Base-by-base conservation (phyloP, 2,797 vertebrate species). In the Clarias pachynema region DNA sequence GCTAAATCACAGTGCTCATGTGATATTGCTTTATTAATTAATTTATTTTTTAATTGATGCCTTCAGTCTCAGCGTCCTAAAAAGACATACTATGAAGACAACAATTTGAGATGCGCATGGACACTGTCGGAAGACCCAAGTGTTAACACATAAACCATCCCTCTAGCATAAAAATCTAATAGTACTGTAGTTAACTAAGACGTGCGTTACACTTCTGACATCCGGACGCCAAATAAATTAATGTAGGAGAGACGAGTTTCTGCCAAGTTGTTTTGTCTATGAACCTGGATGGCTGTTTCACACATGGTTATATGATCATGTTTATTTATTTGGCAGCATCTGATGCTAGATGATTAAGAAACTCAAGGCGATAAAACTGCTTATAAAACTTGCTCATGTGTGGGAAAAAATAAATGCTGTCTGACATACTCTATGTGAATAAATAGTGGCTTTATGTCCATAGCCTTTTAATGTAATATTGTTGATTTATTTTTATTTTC, bases 261-360 rank as follows among this genome's bases (percentile, higher is more conserved):
- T 56, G 16, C 44, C 44, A 75, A 31, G n/a, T 75, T 56, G 72
- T 26, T 56, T 56, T 75, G 44, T 75, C 73, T 57, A 10, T 20
- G n/a, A 75, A 56, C 44, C 6, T 77, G 16, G 15, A 77, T 59
- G 53, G 29, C n/a, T 56, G n/a, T n/a, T 9, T 53, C 44, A 74
- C 14, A 29, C 44, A 29, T 1, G 72, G 20, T 29, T 59, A 24
- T 59, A 59, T 34, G 56, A 22, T 78, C 56, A 60, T 24, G 56
- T 78, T 78, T 60, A 78, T 78, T 60, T 24, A 78, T 78, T 60
- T 78, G 56, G 31, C 74, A 78, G 74, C 57, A 62, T 62, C 57
- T 78, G 57, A 60, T 37, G 12, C 37, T 78, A 37, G 31, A 59
- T 60, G 29, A 57, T 34, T 31, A 73, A 73, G 37, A 16, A n/a